Conservation (phyloP, 2,113 vertebrate genomes). For the Clinocottus analis region DNA sequence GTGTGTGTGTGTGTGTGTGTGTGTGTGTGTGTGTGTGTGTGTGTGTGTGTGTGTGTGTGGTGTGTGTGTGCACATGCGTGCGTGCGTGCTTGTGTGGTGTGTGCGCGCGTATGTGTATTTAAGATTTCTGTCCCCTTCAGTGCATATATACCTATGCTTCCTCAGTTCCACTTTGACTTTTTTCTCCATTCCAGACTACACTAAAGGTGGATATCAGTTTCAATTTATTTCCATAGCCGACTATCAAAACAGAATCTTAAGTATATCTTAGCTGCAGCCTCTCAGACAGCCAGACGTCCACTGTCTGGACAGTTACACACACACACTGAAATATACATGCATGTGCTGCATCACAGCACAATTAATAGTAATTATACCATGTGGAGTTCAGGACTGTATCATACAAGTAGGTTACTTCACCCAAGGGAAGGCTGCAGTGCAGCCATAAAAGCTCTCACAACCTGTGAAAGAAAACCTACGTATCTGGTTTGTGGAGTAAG, state of each 20-base stretch:
- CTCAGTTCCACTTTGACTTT: constrained; percentile 27
- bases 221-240: constrained; percentile 51
- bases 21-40: background rate
- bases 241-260: constrained; percentile 38
- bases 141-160: constrained; percentile 26
- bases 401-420: constrained; percentile 33
- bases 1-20: background rate
- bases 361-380: constrained; percentile 71
- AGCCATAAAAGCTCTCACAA: constrained; percentile 53
- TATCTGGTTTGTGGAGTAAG: constrained; percentile 31
- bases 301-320: constrained; percentile 49
- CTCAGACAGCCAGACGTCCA: constrained; percentile 58
- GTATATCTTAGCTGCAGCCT: constrained; percentile 4
- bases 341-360: constrained; percentile 33
- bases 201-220: constrained; percentile 50
- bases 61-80: background rate
- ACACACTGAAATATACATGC: constrained; percentile 67
- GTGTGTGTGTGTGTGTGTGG: background rate
- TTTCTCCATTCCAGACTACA: constrained; percentile 26
- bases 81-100: background rate
- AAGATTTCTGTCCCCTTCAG: constrained; percentile 26
- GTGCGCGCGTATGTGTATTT: background rate
- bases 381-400: constrained; percentile 49
- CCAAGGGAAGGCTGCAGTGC: constrained; percentile 20
- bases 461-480: constrained; percentile 47